These are phyloP conservation scores for Drosophila elegans DNA, from an alignment of 1,140 invertebrate species.

Conservation along the genomic window DNA sequence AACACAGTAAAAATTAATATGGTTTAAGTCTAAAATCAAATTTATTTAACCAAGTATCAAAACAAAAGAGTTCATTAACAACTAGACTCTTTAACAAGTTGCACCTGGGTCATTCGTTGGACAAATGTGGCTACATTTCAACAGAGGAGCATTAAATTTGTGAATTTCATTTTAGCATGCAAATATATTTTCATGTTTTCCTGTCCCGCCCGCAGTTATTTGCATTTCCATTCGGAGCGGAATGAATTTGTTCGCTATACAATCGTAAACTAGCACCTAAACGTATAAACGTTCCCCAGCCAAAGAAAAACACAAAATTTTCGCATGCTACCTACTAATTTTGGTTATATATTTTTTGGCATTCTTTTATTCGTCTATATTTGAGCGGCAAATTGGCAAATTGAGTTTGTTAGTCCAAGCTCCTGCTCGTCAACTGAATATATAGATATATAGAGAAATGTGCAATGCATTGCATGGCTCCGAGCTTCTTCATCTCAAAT, in stretches of 20 bases:
- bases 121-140: constrained; percentile 1
- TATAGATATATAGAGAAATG: constrained; percentile 12
- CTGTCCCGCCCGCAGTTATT: constrained; percentile 9
- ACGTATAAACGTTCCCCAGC: not conserved
- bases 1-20: too few relatives aligned
- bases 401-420: constrained; percentile 60
- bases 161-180: constrained; percentile 11
- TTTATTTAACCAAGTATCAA: too few relatives aligned
- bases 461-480: constrained; percentile 20
- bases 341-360: constrained; percentile 40
- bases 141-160: not conserved
- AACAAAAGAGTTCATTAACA: not conserved
- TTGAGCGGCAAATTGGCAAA: constrained; percentile 66
- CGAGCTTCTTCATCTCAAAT: constrained; percentile 30
- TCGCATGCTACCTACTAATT: constrained; percentile 71
- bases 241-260: not conserved
- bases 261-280: constrained; percentile 9
- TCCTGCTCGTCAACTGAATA: constrained; percentile 1
- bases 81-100: not conserved
- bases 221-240: constrained; percentile 2
- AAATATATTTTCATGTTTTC: constrained; percentile 11
- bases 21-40: too few relatives aligned
- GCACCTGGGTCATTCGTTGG: not conserved
- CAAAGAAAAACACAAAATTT: constrained; percentile 34
- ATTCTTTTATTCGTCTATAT: constrained; percentile 28